Percentiles rank a stretch among this genome's conserved stretches.
phyloP scores from a whole-genome alignment of 2,797 vertebrate genomes.

The Pristis pectinata region DNA sequence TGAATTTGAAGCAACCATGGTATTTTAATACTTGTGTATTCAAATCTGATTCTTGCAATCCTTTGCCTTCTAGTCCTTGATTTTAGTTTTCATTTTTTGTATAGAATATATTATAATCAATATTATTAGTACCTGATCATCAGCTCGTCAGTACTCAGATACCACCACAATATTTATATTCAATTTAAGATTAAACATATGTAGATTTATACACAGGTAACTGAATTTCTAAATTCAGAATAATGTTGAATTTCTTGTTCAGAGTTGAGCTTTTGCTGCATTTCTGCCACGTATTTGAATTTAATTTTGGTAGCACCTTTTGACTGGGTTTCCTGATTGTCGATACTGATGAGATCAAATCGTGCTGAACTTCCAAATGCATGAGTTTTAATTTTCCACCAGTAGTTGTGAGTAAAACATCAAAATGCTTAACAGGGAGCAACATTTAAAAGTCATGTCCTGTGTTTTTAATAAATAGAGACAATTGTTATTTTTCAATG shows the following conservation, averaged over 20 bases:
- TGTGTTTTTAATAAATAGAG: background rate
- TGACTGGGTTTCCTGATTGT: background rate
- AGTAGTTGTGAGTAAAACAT: background rate
- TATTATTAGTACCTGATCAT: background rate
- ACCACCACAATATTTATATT: background rate
- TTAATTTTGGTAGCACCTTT: background rate
- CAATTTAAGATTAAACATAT: background rate
- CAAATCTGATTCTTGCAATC: background rate
- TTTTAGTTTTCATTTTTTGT: background rate
- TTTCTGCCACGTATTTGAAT: background rate
- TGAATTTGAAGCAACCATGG: background rate
- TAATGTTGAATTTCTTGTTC: background rate
- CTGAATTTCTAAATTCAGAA: background rate
- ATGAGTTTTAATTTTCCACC: slow-evolving; percentile 2
- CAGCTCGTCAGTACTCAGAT: background rate
- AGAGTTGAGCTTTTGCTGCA: background rate
- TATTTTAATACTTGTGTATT: background rate
- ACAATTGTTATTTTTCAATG: background rate
- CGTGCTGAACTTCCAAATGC: background rate
- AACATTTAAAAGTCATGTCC: background rate
- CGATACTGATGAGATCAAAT: background rate
- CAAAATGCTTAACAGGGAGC: background rate
- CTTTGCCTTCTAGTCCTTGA: background rate
- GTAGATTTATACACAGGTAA: no score
- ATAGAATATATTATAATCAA: background rate